These are phyloP conservation scores for Pampusana beccarii DNA, from an alignment of 2,113 vertebrate genomes.

Conservation along the genomic window DNA sequence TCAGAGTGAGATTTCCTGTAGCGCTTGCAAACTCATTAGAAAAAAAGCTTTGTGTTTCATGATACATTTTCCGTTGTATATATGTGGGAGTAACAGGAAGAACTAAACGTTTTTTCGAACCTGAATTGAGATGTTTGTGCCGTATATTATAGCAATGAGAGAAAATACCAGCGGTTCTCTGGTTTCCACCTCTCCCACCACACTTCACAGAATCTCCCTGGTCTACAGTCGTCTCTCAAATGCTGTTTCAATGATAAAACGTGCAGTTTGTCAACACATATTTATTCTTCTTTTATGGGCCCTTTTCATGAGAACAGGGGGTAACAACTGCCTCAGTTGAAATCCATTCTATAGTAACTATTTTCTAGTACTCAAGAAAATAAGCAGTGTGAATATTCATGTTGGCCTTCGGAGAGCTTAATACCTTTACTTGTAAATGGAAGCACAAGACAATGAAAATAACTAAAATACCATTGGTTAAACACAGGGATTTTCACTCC, in stretches of 20 bases:
- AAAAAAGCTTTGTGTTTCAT: not conserved
- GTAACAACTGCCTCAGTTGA: not conserved
- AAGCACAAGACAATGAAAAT: not conserved
- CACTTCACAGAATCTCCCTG: not conserved
- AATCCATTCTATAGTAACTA: not conserved
- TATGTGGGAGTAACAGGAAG: not conserved
- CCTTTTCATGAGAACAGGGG: not conserved
- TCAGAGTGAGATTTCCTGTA: not conserved
- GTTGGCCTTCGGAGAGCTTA: not conserved
- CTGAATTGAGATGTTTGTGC: not conserved
- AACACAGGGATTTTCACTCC: not conserved
- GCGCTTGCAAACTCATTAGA: not conserved
- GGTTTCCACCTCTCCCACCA: not conserved
- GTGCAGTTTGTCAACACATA: not conserved
- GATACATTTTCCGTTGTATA: not conserved
- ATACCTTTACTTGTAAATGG: not conserved
- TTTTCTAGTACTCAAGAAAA: not conserved
- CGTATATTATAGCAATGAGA: not conserved
- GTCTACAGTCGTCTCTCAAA: not conserved
- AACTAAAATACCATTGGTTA: not conserved
- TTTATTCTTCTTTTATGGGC: not conserved
- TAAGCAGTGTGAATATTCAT: not conserved
- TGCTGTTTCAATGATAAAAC: not conserved
- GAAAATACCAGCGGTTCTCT: not conserved
- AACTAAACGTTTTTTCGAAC: not conserved